Base-by-base conservation (phyloP, 2,113 vertebrate species). In the Regulus satrapa region DNA sequence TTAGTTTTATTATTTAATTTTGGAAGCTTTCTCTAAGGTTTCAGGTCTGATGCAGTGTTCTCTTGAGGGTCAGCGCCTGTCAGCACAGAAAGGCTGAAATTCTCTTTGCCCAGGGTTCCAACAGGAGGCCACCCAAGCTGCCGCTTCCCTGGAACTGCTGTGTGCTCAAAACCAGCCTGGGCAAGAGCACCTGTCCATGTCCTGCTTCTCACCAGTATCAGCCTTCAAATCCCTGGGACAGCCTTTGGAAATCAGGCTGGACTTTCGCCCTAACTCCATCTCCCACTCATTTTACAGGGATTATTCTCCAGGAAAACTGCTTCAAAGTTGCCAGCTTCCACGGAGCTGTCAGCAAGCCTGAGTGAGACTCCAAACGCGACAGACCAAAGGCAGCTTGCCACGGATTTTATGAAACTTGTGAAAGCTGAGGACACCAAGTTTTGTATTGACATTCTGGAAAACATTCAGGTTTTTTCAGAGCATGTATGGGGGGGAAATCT, bases 351-450 rank as follows among this genome's bases (percentile, higher is more conserved):
- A 96, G 86, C 46, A 94, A 97, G 56, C 73, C 91, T 26, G n/a
- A 92, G 88, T 20, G 94, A 96, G 64, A 94, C 69, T 51, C 45
- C 89, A 36, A 93, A 97, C 48, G 59, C 95, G 38, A 96, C 95
- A 52, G 96, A 98, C 74, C 95, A 87, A 79, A 96, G 94, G 28
- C 97, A 98, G 40, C 55, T 97, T 94, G 96, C 92, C 59, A 73
- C 82, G 58, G 94, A 41, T 75, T 98, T 98, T n/a, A 63, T 86
- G 14, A 95, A 97, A 63, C 88, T 97, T 23, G 67, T 97, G 79
- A 96, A 97, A 96, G 81, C 91, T 8, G 95, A 98, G 88, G 97
- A 97, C 64, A 97, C 68, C 40, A 89, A 85, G 63, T 96, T 98
- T 95, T 97, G 95, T 73, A 25, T 8, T 62, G 91, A 79, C 14